These are phyloP conservation scores for Rambutsinella grinnellia DNA, from an alignment of 2,888 invertebrate genomes.

Conservation along the genomic window DNA sequence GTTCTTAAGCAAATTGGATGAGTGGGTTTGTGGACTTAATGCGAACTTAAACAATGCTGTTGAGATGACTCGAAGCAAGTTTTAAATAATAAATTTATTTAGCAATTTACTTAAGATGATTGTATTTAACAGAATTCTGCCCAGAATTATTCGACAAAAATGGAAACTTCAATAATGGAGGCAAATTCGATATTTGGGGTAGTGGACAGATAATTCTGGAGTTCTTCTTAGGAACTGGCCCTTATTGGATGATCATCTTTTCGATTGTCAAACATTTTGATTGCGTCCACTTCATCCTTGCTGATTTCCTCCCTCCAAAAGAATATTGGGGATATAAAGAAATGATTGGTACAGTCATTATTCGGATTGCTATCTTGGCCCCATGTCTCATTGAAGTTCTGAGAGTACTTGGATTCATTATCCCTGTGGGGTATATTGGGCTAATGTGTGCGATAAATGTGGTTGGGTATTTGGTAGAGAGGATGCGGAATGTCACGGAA, in stretches of 20 bases:
- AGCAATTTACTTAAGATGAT: neutral
- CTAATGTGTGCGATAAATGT: too few species aligned
- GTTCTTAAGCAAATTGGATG: neutral
- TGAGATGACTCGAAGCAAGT: neutral
- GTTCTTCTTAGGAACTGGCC: neutral
- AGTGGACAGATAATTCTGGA: neutral
- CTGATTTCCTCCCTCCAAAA: conserved; percentile 1
- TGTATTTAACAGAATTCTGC: neutral
- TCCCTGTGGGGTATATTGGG: neutral
- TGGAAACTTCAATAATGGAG: conserved; percentile 1
- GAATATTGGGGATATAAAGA: neutral
- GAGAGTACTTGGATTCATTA: neutral
- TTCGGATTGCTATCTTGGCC: neutral
- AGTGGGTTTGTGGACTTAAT: neutral
- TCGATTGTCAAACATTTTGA: neutral
- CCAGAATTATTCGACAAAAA: neutral
- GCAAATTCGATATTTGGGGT: neutral
- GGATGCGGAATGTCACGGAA: neutral
- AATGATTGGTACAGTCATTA: neutral
- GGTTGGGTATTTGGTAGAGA: neutral
- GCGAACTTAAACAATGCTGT: neutral
- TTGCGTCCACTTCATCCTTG: neutral
- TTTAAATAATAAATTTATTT: neutral
- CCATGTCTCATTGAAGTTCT: conserved; percentile 4
- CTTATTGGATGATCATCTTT: neutral